Percentiles rank a stretch among this genome's conserved stretches.
These are phyloP conservation scores for Anthoptus insignis DNA, from an alignment of 2,888 invertebrate genomes.

Conservation along the genomic window DNA sequence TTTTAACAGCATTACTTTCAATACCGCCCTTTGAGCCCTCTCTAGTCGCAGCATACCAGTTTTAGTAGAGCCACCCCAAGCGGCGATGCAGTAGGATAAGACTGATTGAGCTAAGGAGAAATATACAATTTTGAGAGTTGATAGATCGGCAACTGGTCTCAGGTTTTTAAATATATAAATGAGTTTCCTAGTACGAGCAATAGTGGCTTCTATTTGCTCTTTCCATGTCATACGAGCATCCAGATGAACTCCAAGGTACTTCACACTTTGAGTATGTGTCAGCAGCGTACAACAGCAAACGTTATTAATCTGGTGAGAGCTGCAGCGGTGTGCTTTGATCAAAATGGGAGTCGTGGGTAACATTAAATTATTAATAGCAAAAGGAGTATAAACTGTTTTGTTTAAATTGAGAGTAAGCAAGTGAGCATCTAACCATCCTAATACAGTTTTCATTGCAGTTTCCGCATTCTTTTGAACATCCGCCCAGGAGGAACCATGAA, in stretches of 20 bases:
- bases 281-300: too few species aligned
- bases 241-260: conserved; percentile 9
- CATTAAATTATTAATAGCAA: too few species aligned
- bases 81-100: conserved; percentile 2
- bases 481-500: conserved; percentile 8
- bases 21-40: conserved; percentile 10
- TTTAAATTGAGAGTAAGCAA: conserved; percentile 7
- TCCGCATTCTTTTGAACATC: too few species aligned
- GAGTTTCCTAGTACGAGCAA: too few species aligned
- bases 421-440: conserved; percentile 4
- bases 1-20: conserved; percentile 2
- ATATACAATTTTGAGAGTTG: neutral
- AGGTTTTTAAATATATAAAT: too few species aligned
- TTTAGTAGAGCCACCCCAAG: conserved; percentile 13
- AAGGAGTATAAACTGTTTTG: neutral
- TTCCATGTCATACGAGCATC: too few species aligned
- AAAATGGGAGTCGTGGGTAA: too few species aligned
- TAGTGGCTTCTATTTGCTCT: too few species aligned
- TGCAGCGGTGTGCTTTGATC: too few species aligned
- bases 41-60: neutral
- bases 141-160: too few species aligned
- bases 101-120: conserved; percentile 13
- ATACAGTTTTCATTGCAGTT: neutral
- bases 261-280: neutral
- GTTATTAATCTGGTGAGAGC: too few species aligned